A percentile compares a stretch with the other conserved stretches of the same genome.
Evolutionary conservation across 2,888 invertebrate genomes (phyloP).

Genomic region (Mesorhabditis sp.): DNA sequence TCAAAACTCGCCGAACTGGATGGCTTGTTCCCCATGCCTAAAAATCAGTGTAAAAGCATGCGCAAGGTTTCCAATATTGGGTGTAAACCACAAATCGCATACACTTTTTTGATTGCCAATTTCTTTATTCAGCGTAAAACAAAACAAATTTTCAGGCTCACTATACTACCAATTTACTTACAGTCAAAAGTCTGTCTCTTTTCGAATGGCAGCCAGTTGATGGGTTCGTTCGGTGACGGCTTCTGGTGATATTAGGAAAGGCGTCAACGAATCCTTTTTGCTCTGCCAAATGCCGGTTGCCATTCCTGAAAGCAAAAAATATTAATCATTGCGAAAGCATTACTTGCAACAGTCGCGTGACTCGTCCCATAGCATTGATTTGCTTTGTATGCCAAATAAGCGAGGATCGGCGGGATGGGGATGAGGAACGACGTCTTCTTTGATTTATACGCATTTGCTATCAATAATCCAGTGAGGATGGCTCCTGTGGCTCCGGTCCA

Average conservation of each 20-base stretch:
- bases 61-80: not conserved
- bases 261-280: not conserved
- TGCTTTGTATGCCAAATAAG: not conserved
- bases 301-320: not conserved
- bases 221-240: not conserved
- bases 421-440: not conserved
- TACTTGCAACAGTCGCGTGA: not conserved
- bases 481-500: conserved; percentile 1
- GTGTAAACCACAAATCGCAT: too few species aligned
- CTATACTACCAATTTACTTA: not conserved
- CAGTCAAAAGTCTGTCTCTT: not conserved
- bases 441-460: not conserved
- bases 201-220: not conserved
- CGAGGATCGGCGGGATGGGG: not conserved
- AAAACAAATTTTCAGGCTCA: not conserved
- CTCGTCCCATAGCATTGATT: not conserved
- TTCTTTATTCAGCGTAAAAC: not conserved
- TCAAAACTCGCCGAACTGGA: not conserved
- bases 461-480: not conserved
- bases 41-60: not conserved
- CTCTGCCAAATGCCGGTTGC: not conserved
- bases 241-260: not conserved
- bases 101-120: too few species aligned
- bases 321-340: not conserved
- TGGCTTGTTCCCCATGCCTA: conserved; percentile 1